These are phyloP conservation scores for Eurois occulta DNA, from an alignment of 2,888 invertebrate species.

Conservation along the genomic window DNA sequence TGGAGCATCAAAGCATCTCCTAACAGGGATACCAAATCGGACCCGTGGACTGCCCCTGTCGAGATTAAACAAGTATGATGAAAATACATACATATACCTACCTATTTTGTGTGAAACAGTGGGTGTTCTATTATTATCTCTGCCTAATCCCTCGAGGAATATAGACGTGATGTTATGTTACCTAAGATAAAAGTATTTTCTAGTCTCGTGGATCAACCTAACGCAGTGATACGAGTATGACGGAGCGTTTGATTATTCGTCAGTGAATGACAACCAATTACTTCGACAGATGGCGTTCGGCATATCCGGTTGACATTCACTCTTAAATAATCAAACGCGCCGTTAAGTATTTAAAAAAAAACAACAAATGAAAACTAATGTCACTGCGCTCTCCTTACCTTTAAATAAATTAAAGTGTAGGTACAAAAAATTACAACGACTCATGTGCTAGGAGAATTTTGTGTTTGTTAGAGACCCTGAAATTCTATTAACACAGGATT, in stretches of 20 bases:
- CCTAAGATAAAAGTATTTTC: neutral
- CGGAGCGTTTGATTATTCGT: too few species aligned
- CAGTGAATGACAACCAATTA: too few species aligned
- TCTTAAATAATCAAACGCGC: too few species aligned
- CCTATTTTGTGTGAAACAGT: neutral
- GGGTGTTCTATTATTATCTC: neutral
- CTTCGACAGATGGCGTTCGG: too few species aligned
- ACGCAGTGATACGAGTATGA: too few species aligned
- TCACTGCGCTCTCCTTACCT: too few species aligned
- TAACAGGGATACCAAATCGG: slow-evolving; percentile 92
- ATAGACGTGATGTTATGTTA: neutral
- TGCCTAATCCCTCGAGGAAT: neutral
- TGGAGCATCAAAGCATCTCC: slow-evolving; percentile 93
- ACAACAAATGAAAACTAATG: neutral
- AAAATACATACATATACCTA: neutral
- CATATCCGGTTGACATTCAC: too few species aligned
- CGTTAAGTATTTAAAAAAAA: too few species aligned
- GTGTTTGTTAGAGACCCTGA: neutral
- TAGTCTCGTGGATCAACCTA: neutral
- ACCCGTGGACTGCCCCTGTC: slow-evolving; percentile 92
- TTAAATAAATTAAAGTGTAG: too few species aligned
- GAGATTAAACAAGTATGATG: slow-evolving; percentile 10
- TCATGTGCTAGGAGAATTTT: slow-evolving; percentile 2
- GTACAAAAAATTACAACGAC: neutral
- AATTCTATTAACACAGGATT: neutral